Base-by-base conservation (phyloP, 2,888 invertebrate species). In the Anthoptus insignis region DNA sequence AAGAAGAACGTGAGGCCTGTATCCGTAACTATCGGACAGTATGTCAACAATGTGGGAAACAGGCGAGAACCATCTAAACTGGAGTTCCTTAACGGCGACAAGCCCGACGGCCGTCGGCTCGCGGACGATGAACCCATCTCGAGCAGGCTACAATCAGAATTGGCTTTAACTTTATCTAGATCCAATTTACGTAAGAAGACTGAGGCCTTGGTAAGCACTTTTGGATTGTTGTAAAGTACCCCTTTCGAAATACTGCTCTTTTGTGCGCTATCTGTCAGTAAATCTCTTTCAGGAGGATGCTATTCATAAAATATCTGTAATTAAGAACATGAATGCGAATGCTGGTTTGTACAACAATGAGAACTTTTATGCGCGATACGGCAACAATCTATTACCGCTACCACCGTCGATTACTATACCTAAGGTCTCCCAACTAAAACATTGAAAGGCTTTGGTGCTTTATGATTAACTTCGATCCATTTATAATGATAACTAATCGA, bases 151-250 rank as follows among this genome's bases (percentile, higher is more conserved):
- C 97, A 97, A 76, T 95, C 95, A 65, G 97, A 97, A 88, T 88
- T 97, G 72, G 95, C 95, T 61, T 94, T 96, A 66, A 97, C 97
- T 6, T 87, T 97, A 67, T 96, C 96, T 76, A 95, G 97, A 81
- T 96, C 97, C 60, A 97, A 97, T 91, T 93, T 97, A 77, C 95
- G 95, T 78, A 96, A 95, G 89, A 95, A 95, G 88, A 96, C 96
- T 84, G 96, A 96, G 83, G 93, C 94, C 73, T 86, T 94, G 91
- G 95, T 95, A 83, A 92, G 94, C 88, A 71, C n/a, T 60, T 53
- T 60, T 50, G 16, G 22, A 50, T 60, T 60, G 29, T 60, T 45
- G 34, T 54, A 45, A 53, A 53, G 29, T 32, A 54, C 14, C 21
- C 22, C 13, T 32, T 50, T 59, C 39, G 16, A 32, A 53, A 32